Conservation (phyloP, 1,140 invertebrate species). For the Stegodyphus dumicola region DNA sequence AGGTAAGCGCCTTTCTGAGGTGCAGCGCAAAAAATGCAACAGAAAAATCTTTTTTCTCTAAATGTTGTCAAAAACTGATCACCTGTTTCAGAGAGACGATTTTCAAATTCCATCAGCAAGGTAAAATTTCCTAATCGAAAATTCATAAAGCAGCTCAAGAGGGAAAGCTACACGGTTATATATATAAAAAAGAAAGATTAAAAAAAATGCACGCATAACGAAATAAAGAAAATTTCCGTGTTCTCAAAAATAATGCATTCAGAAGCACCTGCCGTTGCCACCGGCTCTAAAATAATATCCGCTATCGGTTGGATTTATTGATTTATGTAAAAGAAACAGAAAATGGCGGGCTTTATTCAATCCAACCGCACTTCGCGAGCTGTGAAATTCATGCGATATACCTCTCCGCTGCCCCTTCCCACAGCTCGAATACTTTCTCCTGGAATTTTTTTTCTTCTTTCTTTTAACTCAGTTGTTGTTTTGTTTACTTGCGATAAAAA, state of each 20-base stretch:
- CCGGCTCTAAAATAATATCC: conserved; percentile 20
- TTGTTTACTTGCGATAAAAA: too few species aligned
- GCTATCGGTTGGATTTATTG: conserved; percentile 13
- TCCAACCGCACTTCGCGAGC: conserved; percentile 38
- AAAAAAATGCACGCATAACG: background rate
- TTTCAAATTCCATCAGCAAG: too few species aligned
- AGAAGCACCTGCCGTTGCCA: conserved; percentile 47
- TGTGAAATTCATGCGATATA: conserved; percentile 47
- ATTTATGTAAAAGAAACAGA: conserved; percentile 55
- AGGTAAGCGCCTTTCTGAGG: too few species aligned
- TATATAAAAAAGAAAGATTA: background rate
- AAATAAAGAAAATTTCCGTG: conserved; percentile 1
- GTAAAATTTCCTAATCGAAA: conserved; percentile 36
- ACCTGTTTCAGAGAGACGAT: too few species aligned
- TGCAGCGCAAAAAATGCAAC: too few species aligned
- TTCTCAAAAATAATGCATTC: conserved; percentile 47
- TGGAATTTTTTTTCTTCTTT: too few species aligned
- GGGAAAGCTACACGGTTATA: conserved; percentile 1
- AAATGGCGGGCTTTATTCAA: conserved; percentile 48
- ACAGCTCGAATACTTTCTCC: too few species aligned
- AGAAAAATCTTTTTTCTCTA: too few species aligned
- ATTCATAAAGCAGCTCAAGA: conserved; percentile 32
- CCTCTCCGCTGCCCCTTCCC: background rate
- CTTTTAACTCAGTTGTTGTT: too few species aligned
- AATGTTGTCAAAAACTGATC: too few species aligned